Evolutionary conservation across 2,888 invertebrate genomes (phyloP).

Genomic region (Drosophila longiperda): DNA sequence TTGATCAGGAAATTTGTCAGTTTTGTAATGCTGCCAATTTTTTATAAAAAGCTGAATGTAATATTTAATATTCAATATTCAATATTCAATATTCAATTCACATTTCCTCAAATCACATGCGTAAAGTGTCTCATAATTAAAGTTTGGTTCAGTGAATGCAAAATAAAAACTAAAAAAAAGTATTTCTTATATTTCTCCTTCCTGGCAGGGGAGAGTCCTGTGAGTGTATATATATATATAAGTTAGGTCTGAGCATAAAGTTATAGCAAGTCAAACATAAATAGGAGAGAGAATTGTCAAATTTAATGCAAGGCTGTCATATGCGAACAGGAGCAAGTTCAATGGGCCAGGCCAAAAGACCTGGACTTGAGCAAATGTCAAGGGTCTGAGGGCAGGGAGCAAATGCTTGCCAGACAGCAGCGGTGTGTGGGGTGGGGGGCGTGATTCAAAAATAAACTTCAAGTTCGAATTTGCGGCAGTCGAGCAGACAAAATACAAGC

Average conservation of each 20-base stretch:
- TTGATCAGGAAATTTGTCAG: background rate
- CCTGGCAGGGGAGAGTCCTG: background rate
- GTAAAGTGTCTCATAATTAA: background rate
- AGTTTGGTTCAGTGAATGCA: conserved; percentile 1
- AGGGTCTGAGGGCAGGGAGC: conserved; percentile 30
- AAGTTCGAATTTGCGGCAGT: conserved; percentile 49
- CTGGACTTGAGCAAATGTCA: conserved; percentile 32
- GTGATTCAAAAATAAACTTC: conserved; percentile 68
- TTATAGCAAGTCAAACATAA: conserved; percentile 27
- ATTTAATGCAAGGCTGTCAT: conserved; percentile 35
- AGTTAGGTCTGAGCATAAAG: conserved; percentile 8
- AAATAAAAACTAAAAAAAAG: background rate
- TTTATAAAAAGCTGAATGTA: background rate
- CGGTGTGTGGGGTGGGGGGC: conserved; percentile 14
- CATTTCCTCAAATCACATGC: background rate
- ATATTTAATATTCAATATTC: too few species aligned
- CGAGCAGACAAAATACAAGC: conserved; percentile 67
- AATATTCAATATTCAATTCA: too few species aligned
- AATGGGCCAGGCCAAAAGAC: conserved; percentile 44
- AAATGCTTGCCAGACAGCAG: conserved; percentile 16
- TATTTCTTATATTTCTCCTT: conserved; percentile 2
- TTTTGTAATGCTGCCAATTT: background rate
- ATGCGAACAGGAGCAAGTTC: conserved; percentile 39
- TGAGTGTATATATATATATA: background rate
- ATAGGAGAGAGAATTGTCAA: conserved; percentile 30